Conservation (phyloP, 2,113 vertebrate species). For the Oriolus oriolus region DNA sequence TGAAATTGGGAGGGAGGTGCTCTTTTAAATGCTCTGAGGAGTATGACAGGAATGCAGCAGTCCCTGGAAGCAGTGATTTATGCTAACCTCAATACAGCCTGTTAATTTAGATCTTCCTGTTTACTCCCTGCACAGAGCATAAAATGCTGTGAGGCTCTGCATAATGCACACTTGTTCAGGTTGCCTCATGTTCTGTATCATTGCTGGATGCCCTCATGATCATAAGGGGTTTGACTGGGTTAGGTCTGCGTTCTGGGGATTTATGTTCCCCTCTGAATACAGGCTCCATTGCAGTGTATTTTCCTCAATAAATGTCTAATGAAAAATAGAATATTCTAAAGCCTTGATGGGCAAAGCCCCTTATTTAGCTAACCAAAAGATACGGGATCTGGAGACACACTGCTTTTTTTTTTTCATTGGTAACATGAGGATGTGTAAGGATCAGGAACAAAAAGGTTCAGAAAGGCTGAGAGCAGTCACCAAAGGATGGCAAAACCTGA, state of each 20-base stretch:
- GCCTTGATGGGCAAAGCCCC: background rate
- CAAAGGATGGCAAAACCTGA: background rate
- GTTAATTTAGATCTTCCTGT: background rate
- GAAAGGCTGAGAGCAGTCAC: background rate
- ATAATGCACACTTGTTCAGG: background rate
- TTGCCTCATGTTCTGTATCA: background rate
- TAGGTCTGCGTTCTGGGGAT: background rate
- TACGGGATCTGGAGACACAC: background rate
- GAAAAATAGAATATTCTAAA: background rate
- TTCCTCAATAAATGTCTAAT: background rate
- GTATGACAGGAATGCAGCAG: background rate
- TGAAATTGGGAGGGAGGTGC: background rate
- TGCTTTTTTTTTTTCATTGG: background rate
- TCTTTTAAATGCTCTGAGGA: background rate
- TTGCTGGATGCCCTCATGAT: background rate
- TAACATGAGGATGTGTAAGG: background rate
- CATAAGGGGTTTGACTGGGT: background rate
- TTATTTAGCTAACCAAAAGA: background rate
- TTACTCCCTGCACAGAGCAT: background rate
- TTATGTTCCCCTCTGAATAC: background rate
- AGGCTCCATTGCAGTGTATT: background rate
- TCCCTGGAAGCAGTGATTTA: background rate
- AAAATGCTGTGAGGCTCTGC: background rate
- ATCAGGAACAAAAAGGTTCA: background rate
- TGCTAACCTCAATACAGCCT: background rate